A percentile compares a stretch with the other conserved stretches of the same genome.
Evolutionary conservation across 2,888 invertebrate species (phyloP).

Genomic region (Panopea generosa): DNA sequence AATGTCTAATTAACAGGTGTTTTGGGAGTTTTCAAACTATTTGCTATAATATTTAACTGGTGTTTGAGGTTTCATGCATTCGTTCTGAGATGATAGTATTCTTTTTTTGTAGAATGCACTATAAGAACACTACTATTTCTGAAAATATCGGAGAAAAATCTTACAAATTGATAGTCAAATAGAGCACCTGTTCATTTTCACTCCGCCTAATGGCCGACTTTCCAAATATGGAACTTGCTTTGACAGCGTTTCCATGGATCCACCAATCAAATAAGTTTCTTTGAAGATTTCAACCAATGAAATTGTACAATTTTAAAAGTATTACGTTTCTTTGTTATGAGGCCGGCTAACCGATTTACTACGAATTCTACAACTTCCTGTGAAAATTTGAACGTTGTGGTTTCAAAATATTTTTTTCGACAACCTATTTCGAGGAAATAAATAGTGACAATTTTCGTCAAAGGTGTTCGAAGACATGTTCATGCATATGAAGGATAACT

Average conservation of each 20-base stretch:
- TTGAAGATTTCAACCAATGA: constrained; percentile 71
- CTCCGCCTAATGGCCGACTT: constrained; percentile 63
- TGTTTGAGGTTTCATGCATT: not conserved
- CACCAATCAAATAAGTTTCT: constrained; percentile 64
- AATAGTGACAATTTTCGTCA: constrained; percentile 5
- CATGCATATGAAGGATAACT: too few species aligned
- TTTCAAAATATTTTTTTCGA: constrained; percentile 53
- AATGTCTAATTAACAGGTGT: constrained; percentile 8
- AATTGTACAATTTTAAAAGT: constrained; percentile 70
- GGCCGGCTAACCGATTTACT: constrained; percentile 73
- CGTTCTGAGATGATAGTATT: too few species aligned
- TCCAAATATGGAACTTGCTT: constrained; percentile 70
- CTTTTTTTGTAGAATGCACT: too few species aligned
- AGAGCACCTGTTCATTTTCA: constrained; percentile 58
- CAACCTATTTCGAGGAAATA: constrained; percentile 2
- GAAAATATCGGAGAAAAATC: not conserved
- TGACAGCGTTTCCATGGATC: constrained; percentile 64
- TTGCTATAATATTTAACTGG: not conserved
- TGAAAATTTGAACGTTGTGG: constrained; percentile 54
- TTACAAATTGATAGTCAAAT: not conserved
- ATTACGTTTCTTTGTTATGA: constrained; percentile 75
- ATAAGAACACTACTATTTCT: not conserved
- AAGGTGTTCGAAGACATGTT: too few species aligned
- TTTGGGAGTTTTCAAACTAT: not conserved
- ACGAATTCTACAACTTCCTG: constrained; percentile 72